A percentile compares a stretch with the other conserved stretches of the same genome.
These are phyloP conservation scores for Nycticebus coucang DNA, from an alignment of 2,113 vertebrate genomes.

Conservation along the genomic window DNA sequence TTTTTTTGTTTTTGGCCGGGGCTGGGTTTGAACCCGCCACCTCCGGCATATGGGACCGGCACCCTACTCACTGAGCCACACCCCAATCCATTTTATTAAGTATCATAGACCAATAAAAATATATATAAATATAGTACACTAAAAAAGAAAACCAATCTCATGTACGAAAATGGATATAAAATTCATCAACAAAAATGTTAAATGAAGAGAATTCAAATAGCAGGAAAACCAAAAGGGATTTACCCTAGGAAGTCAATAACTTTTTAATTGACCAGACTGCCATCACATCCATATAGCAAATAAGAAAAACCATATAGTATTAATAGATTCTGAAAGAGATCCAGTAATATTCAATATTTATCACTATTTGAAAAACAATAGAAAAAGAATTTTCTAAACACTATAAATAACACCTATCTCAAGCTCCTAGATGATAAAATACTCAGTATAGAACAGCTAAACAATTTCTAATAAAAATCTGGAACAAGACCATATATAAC, in stretches of 20 bases:
- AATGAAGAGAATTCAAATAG: conserved; percentile 27
- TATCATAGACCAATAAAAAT: conserved; percentile 42
- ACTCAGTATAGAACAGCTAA: background rate
- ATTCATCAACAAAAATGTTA: background rate
- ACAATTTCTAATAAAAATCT: background rate
- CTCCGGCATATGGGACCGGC: too few species aligned
- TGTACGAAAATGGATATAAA: conserved; percentile 44
- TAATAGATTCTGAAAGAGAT: conserved; percentile 31
- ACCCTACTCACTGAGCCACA: too few species aligned
- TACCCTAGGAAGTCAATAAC: conserved; percentile 3
- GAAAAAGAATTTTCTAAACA: background rate
- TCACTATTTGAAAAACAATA: background rate
- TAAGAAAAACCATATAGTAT: background rate
- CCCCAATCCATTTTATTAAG: background rate
- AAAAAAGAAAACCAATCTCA: conserved; percentile 46
- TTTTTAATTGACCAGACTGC: conserved; percentile 47
- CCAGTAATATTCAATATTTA: background rate
- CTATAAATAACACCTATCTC: conserved; percentile 24
- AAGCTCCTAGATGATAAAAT: background rate
- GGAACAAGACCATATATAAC: background rate
- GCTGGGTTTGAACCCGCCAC: too few species aligned
- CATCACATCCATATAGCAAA: conserved; percentile 2
- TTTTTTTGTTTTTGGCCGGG: too few species aligned
- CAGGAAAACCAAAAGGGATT: conserved; percentile 31
- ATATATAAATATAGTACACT: conserved; percentile 8